Base-by-base conservation (phyloP, 2,113 vertebrate genomes). In the Gnathonemus longibarbis region DNA sequence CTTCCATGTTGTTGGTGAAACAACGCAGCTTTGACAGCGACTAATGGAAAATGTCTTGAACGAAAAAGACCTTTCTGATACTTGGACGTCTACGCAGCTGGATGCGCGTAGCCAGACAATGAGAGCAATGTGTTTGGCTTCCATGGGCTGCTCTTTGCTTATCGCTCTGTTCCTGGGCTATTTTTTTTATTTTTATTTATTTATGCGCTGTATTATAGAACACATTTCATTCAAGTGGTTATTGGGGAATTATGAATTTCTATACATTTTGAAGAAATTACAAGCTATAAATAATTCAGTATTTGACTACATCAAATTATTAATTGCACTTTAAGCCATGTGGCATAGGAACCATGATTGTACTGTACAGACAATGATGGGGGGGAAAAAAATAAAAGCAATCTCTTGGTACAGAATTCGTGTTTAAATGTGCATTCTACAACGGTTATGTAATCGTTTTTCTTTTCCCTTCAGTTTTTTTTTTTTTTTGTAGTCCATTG, bases 1-100 rank as follows among this genome's bases (percentile, higher is more conserved):
- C 1, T 35, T 80, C 0, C 96, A 96, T 90, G 91, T 94, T 31
- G 48, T 88, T n/a, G 90, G 88, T 3, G 88, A 86, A 70, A 84
- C 88, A 1, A 49, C 90, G n/a, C 90, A 48, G 80, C 83, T 89
- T 88, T 91, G 77, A 91, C 39, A 42, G 10, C n/a, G 31, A 31
- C 50, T 27, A 35, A 62, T 48, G 53, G 19, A 62, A 70, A 50
- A 42, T 13, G 66, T 84, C 77, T 49, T 85, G 46, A 50, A 21
- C 31, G 49, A 62, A 90, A 85, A 86, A 21, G 13, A 85, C 83
- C 56, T n/a, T 56, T 80, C 48, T 31, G 21, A 17, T 27, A 39
- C 31, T 50, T 56, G 11, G 35, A 77, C 17, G 17, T 10, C 48
- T 42, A 19, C 39, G 77, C 58, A 80, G 42, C 31, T 45, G 35